Percentiles rank a stretch among this genome's conserved stretches.
phyloP scores from a whole-genome alignment of 2,113 vertebrate genomes.

The Phalacrocorax brasilianus region DNA sequence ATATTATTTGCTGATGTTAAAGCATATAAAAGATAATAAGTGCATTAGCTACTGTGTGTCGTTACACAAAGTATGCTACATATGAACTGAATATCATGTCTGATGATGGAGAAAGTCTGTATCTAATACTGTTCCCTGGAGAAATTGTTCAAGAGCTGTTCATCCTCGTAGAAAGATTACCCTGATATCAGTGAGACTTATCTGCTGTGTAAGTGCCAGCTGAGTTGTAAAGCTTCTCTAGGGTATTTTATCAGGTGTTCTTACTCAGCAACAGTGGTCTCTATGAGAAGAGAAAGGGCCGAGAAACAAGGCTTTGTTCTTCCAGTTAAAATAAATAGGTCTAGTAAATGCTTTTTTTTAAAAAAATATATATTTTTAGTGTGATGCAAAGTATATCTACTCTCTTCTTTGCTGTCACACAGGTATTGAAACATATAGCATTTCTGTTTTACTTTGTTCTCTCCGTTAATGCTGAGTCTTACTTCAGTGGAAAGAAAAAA shows the following conservation, averaged over 20 bases:
- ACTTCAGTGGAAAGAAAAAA: background rate
- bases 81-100: conserved; percentile 23
- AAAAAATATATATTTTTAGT: background rate
- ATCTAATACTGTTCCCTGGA: conserved; percentile 20
- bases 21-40: background rate
- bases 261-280: conserved; percentile 28
- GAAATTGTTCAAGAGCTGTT: conserved; percentile 38
- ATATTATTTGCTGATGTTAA: background rate
- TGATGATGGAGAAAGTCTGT: conserved; percentile 43
- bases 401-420: background rate
- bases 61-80: background rate
- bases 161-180: conserved; percentile 40
- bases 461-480: background rate
- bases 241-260: conserved; percentile 70
- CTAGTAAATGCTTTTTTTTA: background rate
- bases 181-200: conserved; percentile 39
- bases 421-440: background rate
- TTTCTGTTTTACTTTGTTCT: background rate
- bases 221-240: conserved; percentile 66
- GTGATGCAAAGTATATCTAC: background rate
- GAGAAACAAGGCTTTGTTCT: background rate
- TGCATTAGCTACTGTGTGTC: background rate
- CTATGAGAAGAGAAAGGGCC: background rate
- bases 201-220: conserved; percentile 51
- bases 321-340: background rate